Evolutionary conservation across 2,113 vertebrate genomes (phyloP).

Genomic region (Struthio camelus): DNA sequence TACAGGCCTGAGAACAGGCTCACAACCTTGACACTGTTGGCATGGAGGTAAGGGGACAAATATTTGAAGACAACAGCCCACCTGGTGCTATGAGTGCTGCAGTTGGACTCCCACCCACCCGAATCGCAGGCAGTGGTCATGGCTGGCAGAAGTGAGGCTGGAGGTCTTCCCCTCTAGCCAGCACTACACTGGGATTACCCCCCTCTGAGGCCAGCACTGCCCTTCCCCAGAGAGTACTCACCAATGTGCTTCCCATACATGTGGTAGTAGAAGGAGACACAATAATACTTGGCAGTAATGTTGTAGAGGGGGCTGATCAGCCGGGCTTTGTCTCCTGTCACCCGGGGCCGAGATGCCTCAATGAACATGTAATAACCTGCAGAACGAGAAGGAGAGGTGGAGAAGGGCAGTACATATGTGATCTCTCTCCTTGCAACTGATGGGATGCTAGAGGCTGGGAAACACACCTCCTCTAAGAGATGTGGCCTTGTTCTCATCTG

Average conservation of each 20-base stretch:
- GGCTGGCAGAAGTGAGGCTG: neutral
- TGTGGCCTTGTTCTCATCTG: neutral
- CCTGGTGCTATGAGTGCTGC: neutral
- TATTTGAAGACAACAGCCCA: neutral
- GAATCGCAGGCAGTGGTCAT: fast-evolving
- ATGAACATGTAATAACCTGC: constrained; percentile 99
- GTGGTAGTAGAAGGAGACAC: constrained; percentile 97
- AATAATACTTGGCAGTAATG: constrained; percentile 86
- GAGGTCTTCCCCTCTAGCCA: neutral
- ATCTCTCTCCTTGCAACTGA: neutral
- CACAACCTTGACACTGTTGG: neutral
- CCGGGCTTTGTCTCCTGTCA: constrained; percentile 89
- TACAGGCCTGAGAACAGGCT: neutral
- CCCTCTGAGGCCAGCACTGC: neutral
- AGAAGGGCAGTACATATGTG: neutral
- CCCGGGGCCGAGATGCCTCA: constrained; percentile 88
- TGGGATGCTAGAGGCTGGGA: neutral
- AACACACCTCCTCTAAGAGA: neutral
- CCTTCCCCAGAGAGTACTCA: constrained; percentile 72
- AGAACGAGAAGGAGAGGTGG: neutral
- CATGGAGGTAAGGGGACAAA: neutral
- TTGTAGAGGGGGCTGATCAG: constrained; percentile 95
- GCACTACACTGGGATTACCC: neutral
- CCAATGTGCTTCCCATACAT: constrained; percentile 98
- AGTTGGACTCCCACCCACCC: neutral